A percentile compares a stretch with the other conserved stretches of the same genome.
Evolutionary conservation across 2,888 invertebrate genomes (phyloP).

Genomic region (Agonopterix alstromeriana): DNA sequence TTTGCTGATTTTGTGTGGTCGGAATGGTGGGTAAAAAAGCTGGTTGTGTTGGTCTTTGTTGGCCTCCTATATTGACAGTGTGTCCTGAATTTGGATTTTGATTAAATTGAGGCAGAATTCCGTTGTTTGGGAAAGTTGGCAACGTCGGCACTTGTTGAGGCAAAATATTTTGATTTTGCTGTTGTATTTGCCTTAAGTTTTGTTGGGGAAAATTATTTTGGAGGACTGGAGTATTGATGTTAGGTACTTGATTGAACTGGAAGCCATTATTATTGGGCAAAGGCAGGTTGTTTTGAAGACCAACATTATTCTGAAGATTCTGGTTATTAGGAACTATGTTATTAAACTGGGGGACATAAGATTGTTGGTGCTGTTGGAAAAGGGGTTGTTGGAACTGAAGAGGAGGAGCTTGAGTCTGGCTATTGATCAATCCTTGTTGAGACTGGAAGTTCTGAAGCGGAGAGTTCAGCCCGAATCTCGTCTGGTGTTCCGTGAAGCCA

Average conservation of each 20-base stretch:
- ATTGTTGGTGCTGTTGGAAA: constrained; percentile 42
- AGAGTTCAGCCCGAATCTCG: constrained; percentile 62
- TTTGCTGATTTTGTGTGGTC: constrained; percentile 38
- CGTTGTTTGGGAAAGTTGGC: constrained; percentile 47
- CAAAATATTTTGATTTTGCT: constrained; percentile 44
- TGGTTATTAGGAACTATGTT: constrained; percentile 39
- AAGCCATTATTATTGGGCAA: constrained; percentile 38
- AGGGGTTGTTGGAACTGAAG: constrained; percentile 44
- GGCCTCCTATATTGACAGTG: constrained; percentile 46
- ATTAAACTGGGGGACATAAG: constrained; percentile 61
- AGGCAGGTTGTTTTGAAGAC: constrained; percentile 31
- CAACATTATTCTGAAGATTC: constrained; percentile 35
- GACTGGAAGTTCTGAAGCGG: constrained; percentile 59
- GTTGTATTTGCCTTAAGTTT: constrained; percentile 38
- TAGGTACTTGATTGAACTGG: constrained; percentile 44
- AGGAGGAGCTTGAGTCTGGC: constrained; percentile 42
- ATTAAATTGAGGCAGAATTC: constrained; percentile 45
- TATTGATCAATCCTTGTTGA: constrained; percentile 36
- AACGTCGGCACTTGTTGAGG: constrained; percentile 53
- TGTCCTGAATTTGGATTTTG: constrained; percentile 36
- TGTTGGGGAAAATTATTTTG: constrained; percentile 43
- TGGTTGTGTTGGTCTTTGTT: constrained; percentile 56
- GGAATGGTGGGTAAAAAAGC: constrained; percentile 59
- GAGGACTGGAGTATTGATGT: constrained; percentile 30
- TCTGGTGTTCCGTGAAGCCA: constrained; percentile 65